Conservation (phyloP, 2,113 vertebrate species). For the Tragelaphus buxtoni region DNA sequence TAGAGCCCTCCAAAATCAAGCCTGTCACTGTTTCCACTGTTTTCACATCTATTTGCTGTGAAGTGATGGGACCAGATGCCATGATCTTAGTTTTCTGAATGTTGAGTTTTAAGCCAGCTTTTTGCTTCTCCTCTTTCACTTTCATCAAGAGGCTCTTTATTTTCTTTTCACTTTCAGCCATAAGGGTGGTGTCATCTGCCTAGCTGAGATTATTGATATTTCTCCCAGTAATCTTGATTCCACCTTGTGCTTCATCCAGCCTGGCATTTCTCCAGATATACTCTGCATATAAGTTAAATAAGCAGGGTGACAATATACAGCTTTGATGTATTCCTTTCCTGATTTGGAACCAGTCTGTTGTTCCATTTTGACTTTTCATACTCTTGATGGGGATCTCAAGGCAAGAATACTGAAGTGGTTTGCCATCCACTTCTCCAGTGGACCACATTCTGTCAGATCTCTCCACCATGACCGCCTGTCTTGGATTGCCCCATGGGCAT, state of each 20-base stretch:
- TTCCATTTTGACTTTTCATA: background rate
- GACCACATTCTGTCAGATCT: too few species aligned
- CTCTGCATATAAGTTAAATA: background rate
- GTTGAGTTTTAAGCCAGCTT: background rate
- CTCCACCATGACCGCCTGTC: too few species aligned
- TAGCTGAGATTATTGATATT: background rate
- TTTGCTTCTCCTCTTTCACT: background rate
- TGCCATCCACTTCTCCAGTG: too few species aligned
- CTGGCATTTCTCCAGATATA: background rate
- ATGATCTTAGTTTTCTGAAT: background rate
- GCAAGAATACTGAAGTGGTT: too few species aligned
- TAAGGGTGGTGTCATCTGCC: background rate
- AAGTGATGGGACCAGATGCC: background rate
- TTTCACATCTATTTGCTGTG: accelerated
- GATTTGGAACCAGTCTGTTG: background rate
- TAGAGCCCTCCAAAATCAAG: background rate
- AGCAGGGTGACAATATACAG: background rate
- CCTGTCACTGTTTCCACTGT: background rate
- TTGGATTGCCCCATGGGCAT: too few species aligned
- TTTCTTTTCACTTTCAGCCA: background rate
- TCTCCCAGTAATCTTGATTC: background rate
- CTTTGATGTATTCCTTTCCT: background rate
- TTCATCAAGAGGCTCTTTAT: background rate
- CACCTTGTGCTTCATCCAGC: background rate
- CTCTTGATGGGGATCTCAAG: too few species aligned